A percentile compares a stretch with the other conserved stretches of the same genome.
These are phyloP conservation scores for Calephelis perditalis DNA, from an alignment of 2,888 invertebrate genomes.

Conservation along the genomic window DNA sequence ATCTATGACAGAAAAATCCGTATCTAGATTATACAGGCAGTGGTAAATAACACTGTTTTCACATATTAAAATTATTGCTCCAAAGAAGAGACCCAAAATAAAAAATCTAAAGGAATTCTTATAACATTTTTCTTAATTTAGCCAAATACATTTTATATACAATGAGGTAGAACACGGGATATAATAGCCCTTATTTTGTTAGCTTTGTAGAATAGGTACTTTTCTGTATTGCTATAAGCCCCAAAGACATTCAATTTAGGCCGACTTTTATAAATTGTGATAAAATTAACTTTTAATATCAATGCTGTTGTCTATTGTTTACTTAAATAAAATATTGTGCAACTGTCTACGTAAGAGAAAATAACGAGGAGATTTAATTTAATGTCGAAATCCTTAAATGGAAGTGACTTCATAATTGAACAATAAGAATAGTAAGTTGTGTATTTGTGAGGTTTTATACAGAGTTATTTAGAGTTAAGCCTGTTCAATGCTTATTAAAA, in stretches of 20 bases:
- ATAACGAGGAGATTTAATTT: background rate
- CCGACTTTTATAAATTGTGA: slow-evolving; percentile 23
- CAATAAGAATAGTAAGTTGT: background rate
- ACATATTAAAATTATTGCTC: slow-evolving; percentile 58
- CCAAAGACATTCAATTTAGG: slow-evolving; percentile 22
- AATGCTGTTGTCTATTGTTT: too few species aligned
- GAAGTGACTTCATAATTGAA: background rate
- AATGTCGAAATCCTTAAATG: background rate
- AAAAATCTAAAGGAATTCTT: slow-evolving; percentile 45
- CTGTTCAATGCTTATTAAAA: background rate
- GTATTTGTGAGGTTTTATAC: slow-evolving; percentile 69
- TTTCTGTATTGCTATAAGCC: slow-evolving; percentile 10
- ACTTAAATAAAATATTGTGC: slow-evolving; percentile 16
- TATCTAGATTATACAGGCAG: slow-evolving; percentile 48
- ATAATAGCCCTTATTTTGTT: slow-evolving; percentile 55
- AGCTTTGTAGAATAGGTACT: too few species aligned
- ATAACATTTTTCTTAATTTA: slow-evolving; percentile 60
- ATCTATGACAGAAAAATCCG: slow-evolving; percentile 33
- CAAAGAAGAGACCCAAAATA: slow-evolving; percentile 44
- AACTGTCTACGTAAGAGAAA: background rate
- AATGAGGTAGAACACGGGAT: slow-evolving; percentile 73
- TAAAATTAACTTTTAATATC: slow-evolving; percentile 8
- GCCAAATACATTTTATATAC: slow-evolving; percentile 67
- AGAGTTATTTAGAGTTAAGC: slow-evolving; percentile 54
- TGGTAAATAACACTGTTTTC: slow-evolving; percentile 37